These are phyloP conservation scores for Holocentrus rufus DNA, from an alignment of 2,797 vertebrate species.

Conservation along the genomic window DNA sequence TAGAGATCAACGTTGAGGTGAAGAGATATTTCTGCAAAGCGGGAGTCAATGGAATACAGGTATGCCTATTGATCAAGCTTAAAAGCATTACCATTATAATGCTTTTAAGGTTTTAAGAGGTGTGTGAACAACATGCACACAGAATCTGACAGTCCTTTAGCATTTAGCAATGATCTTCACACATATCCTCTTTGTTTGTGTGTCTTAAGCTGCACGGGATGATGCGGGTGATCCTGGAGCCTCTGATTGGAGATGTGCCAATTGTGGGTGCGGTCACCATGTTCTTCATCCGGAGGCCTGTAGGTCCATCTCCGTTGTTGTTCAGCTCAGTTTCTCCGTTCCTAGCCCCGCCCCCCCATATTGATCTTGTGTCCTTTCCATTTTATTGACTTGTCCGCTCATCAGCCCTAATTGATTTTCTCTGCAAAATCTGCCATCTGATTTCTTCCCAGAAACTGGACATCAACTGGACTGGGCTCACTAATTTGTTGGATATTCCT, in stretches of 20 bases:
- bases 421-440: conserved; percentile 16
- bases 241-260: conserved; percentile 90
- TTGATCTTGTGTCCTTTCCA: background rate
- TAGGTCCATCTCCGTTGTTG: conserved; percentile 79
- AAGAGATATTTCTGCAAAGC: conserved; percentile 97
- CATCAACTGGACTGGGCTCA: conserved; percentile 97
- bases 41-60: conserved; percentile 94
- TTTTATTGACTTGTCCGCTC: conserved; percentile 49
- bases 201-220: conserved; percentile 86
- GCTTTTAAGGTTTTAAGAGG: no score
- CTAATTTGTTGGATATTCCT: conserved; percentile 93
- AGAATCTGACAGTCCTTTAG: background rate
- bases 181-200: conserved; percentile 14
- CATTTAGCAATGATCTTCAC: background rate
- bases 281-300: conserved; percentile 94
- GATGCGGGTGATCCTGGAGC: conserved; percentile 93
- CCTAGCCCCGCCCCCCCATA: conserved; percentile 18
- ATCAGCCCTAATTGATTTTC: conserved; percentile 45
- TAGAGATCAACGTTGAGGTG: conserved; percentile 93
- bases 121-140: no score
- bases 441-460: conserved; percentile 84
- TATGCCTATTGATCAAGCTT: conserved; percentile 60
- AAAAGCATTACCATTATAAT: background rate
- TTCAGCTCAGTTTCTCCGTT: conserved; percentile 48
- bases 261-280: conserved; percentile 92